A percentile compares a stretch with the other conserved stretches of the same genome.
Evolutionary conservation across 2,113 vertebrate genomes (phyloP).

Genomic region (Syngnathus floridae): DNA sequence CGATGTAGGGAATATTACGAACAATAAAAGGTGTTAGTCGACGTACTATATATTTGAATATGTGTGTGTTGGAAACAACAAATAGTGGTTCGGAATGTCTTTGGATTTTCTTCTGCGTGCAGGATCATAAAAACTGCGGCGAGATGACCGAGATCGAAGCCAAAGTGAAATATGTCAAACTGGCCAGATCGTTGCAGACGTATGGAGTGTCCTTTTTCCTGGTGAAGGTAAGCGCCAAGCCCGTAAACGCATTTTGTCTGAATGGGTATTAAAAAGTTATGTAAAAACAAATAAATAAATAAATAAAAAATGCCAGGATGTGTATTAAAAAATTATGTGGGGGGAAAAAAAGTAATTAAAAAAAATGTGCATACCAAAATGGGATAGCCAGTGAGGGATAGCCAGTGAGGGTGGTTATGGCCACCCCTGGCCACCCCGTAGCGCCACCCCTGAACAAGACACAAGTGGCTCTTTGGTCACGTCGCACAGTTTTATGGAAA

Average conservation of each 20-base stretch:
- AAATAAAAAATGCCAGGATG: too few relatives aligned
- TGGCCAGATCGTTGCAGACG: slow-evolving; percentile 88
- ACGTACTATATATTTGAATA: neutral
- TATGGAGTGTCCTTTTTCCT: slow-evolving; percentile 97
- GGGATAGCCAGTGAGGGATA: too few relatives aligned
- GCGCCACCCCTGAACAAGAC: neutral
- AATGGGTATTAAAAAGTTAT: neutral
- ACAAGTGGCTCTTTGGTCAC: neutral
- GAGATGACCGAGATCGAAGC: slow-evolving; percentile 98
- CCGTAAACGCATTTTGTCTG: neutral
- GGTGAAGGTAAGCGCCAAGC: slow-evolving; percentile 80
- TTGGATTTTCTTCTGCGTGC: slow-evolving; percentile 21
- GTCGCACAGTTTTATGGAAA: too few relatives aligned
- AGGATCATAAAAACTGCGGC: slow-evolving; percentile 96
- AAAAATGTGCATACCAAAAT: too few relatives aligned
- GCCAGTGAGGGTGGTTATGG: too few relatives aligned
- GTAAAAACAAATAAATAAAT: neutral
- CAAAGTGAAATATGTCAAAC: slow-evolving; percentile 96
- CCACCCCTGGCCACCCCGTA: too few relatives aligned
- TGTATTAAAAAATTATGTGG: too few relatives aligned
- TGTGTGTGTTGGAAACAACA: too few relatives aligned
- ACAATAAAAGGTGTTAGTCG: neutral
- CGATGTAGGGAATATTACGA: neutral
- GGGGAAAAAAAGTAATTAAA: too few relatives aligned
- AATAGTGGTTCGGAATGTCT: too few relatives aligned